Base-by-base conservation (phyloP, 2,797 vertebrate genomes). In the Coracias cyanogaster region DNA sequence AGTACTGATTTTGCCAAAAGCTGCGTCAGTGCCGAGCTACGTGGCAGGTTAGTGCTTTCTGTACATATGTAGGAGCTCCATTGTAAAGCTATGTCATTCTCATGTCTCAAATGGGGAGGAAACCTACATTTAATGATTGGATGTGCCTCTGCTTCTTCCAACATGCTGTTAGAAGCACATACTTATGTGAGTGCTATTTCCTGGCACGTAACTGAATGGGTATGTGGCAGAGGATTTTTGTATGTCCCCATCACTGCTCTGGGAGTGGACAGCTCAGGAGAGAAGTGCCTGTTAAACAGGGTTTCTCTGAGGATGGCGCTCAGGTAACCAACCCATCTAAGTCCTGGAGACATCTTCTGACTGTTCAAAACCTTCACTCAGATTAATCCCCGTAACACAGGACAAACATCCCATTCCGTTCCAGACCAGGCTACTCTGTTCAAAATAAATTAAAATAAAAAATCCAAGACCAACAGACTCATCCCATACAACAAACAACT, bases 31-130 rank as follows among this genome's bases (percentile, higher is more conserved):
- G 33, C 39, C 7, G 49, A 66, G 35, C 15, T n/a, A 7, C 4
- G 0, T 37, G 20, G 25, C 35, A 20, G 33, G 28, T 31, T 7
- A 52, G 39, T 66, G 55, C 8, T 37, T 60, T 61, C 39, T 72
- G 17, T 46, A 18, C 4, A 0, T 7, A 10, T 0, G 1, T 12
- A 5, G 13, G 0, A 2, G 33, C 41, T 37, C 31, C 8, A 4
- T 18, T 25, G 51, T 18, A 41, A 28, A 51, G 12, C 12, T 39
- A 2, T 16, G 78, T 55, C 41, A 60, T 43, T 57, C 8, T 71
- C 3, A 3, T 6, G 1, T 45, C 37, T 28, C 35, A 55, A 3
- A 55, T 3, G 20, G 20, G 45, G 15, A 71, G 12, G 19, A 66
- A 70, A 64, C 21, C 6, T 46, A 21, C 35, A 52, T 55, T 8